These are phyloP conservation scores for Formicarius rufipectus DNA, from an alignment of 2,113 vertebrate genomes.

Conservation along the genomic window DNA sequence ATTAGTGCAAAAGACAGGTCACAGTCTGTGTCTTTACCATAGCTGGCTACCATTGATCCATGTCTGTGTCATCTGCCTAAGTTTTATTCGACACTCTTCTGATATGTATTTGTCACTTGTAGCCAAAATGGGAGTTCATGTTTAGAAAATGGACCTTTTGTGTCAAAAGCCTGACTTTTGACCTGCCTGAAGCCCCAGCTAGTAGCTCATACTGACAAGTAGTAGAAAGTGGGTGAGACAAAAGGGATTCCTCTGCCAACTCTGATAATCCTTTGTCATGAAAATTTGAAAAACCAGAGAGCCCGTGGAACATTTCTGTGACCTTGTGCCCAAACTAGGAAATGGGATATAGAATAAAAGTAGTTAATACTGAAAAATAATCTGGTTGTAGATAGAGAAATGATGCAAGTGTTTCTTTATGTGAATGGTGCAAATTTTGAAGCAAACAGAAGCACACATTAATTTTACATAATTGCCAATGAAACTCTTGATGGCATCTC, in stretches of 20 bases:
- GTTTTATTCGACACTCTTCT: background rate
- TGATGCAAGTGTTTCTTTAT: background rate
- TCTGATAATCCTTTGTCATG: background rate
- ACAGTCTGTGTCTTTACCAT: background rate
- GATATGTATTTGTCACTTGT: background rate
- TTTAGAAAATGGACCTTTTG: background rate
- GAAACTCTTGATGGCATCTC: background rate
- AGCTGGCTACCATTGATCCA: background rate
- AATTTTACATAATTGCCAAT: background rate
- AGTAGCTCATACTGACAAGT: background rate
- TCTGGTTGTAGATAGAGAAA: background rate
- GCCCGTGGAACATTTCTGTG: background rate
- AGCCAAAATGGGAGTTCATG: background rate
- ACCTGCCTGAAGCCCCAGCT: background rate
- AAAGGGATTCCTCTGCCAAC: background rate
- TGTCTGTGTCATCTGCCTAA: background rate
- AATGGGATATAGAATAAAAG: background rate
- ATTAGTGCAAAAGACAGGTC: background rate
- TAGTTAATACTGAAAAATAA: background rate
- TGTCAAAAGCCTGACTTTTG: background rate
- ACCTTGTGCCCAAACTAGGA: background rate
- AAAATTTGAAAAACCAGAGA: background rate
- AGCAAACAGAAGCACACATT: background rate
- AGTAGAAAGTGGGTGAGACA: background rate
- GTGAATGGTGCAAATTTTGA: background rate